Conservation (phyloP, 2,113 vertebrate genomes). For the Nyctibius bracteatus region DNA sequence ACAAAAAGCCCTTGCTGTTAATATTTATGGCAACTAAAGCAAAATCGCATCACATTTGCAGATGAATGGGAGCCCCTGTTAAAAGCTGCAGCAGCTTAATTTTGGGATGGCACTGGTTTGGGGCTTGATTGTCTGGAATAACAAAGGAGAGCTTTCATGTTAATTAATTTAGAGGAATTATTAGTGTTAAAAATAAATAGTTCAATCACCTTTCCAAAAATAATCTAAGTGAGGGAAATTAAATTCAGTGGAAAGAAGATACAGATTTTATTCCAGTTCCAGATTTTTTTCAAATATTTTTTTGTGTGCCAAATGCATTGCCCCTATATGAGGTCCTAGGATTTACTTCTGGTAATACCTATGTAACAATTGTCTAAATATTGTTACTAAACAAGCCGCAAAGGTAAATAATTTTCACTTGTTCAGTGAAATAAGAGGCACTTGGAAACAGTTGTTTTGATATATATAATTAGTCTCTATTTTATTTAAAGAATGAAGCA, state of each 20-base stretch:
- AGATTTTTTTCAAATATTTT: background rate
- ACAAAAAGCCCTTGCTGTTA: constrained; percentile 48
- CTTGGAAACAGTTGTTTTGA: background rate
- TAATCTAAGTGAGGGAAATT: background rate
- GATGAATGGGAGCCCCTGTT: constrained; percentile 37
- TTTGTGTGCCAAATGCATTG: background rate
- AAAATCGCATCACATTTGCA: constrained; percentile 31
- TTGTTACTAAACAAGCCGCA: background rate
- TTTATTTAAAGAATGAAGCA: background rate
- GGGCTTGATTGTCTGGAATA: background rate
- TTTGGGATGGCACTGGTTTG: constrained; percentile 23
- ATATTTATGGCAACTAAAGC: constrained; percentile 52
- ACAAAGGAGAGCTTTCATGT: constrained; percentile 15
- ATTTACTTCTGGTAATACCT: background rate
- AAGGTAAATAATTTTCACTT: background rate
- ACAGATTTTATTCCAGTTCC: background rate
- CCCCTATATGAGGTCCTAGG: background rate
- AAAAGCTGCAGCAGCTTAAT: constrained; percentile 34
- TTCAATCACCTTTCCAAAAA: constrained; percentile 14
- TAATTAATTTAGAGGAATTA: constrained; percentile 35
- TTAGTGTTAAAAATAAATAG: constrained; percentile 24
- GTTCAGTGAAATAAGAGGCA: background rate
- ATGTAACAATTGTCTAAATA: background rate
- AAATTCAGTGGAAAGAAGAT: background rate
- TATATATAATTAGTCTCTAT: background rate